Conservation (phyloP, 2,888 invertebrate genomes). For the Drosophila falleni region DNA sequence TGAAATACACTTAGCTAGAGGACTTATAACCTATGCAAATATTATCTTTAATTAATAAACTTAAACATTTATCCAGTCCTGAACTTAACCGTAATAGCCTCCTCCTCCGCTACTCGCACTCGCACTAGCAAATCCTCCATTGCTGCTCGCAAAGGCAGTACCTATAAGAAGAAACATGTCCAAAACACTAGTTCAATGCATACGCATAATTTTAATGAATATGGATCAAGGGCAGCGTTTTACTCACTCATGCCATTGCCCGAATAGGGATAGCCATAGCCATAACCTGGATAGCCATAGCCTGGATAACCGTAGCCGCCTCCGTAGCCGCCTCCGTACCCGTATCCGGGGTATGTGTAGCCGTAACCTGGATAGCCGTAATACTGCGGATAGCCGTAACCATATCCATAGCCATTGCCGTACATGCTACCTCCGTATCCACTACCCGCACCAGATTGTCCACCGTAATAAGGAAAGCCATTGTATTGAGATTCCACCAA, state of each 20-base stretch:
- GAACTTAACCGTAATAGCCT: constrained; percentile 59
- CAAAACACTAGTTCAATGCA: constrained; percentile 67
- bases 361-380: constrained; percentile 46
- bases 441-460: constrained; percentile 22
- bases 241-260: constrained; percentile 69
- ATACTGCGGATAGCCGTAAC: constrained; percentile 44
- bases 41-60: constrained; percentile 25
- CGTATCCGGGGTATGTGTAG: constrained; percentile 45
- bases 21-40: constrained; percentile 52
- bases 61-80: constrained; percentile 25
- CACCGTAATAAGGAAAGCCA: constrained; percentile 63
- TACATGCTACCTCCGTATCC: constrained; percentile 34
- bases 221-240: background rate
- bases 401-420: constrained; percentile 57
- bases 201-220: constrained; percentile 13
- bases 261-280: constrained; percentile 54
- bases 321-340: constrained; percentile 44
- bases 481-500: constrained; percentile 58
- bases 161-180: constrained; percentile 67
- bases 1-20: constrained; percentile 24
- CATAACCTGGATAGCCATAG: constrained; percentile 46
- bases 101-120: constrained; percentile 65
- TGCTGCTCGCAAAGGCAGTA: constrained; percentile 75
- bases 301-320: constrained; percentile 33
- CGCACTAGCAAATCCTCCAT: constrained; percentile 68